These are phyloP conservation scores for Typhlichthys subterraneus DNA, from an alignment of 2,797 vertebrate species.

Conservation along the genomic window DNA sequence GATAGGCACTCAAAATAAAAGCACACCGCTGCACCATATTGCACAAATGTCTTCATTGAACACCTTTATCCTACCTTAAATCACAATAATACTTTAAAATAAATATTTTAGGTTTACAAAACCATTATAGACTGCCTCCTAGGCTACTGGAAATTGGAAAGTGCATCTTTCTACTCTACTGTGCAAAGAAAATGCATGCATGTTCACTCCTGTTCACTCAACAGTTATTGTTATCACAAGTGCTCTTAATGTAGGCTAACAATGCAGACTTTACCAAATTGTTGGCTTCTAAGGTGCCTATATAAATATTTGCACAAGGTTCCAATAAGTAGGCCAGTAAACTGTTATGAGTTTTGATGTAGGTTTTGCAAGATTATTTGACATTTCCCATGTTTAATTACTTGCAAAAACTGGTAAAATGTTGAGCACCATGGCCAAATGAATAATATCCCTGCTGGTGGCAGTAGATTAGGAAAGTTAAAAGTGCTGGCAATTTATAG, in stretches of 20 bases:
- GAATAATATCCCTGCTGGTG: background rate
- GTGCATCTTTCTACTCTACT: no score
- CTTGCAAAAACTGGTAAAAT: conserved; percentile 12
- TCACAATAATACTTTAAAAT: background rate
- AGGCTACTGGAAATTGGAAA: no score
- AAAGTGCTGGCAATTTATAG: conserved; percentile 6
- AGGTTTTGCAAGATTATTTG: background rate
- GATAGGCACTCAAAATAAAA: conserved; percentile 41
- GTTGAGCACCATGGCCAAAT: background rate
- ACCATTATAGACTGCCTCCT: no score
- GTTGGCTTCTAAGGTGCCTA: no score
- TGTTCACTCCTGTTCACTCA: no score
- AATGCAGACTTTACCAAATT: no score
- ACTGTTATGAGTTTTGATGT: background rate
- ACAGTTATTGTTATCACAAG: no score
- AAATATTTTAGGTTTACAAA: background rate
- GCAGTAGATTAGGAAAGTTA: background rate
- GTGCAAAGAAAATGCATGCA: no score
- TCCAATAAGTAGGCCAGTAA: background rate
- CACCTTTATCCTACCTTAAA: background rate
- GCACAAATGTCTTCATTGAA: conserved; percentile 15
- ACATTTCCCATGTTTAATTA: background rate
- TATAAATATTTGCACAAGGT: no score
- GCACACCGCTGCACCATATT: conserved; percentile 18
- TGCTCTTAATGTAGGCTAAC: no score